phyloP scores from a whole-genome alignment of 2,113 vertebrate species.

The Tricholaema leucomelas region DNA sequence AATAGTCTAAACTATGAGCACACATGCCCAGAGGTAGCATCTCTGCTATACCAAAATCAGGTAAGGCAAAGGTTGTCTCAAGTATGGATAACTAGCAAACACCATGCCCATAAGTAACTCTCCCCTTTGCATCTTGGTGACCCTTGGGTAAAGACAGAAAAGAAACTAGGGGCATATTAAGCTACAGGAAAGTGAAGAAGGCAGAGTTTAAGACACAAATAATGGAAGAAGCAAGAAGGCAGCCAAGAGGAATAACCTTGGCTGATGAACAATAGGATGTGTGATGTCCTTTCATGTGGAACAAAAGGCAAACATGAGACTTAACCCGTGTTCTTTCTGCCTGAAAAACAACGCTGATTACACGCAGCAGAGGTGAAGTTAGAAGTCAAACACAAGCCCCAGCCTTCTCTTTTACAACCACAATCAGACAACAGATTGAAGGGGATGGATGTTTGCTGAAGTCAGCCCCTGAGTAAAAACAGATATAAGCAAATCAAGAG shows the following conservation, averaged over 20 bases:
- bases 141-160: neutral
- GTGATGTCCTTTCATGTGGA: constrained; percentile 34
- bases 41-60: neutral
- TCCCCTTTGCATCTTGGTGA: neutral
- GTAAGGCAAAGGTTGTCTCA: neutral
- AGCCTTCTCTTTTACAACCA: constrained; percentile 10
- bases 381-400: constrained; percentile 35
- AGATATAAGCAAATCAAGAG: neutral
- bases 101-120: neutral
- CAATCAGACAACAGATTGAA: neutral
- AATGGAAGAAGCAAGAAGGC: constrained; percentile 21
- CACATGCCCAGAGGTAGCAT: neutral
- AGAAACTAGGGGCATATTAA: neutral
- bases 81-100: neutral
- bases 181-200: neutral
- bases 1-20: neutral
- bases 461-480: neutral
- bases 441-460: neutral
- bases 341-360: constrained; percentile 47
- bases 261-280: constrained; percentile 22
- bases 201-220: neutral
- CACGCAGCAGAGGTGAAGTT: constrained; percentile 31
- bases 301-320: constrained; percentile 57
- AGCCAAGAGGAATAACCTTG: constrained; percentile 51
- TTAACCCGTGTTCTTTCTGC: constrained; percentile 42